Evolutionary conservation across 2,113 vertebrate species (phyloP).

Genomic region (Zeus faber): DNA sequence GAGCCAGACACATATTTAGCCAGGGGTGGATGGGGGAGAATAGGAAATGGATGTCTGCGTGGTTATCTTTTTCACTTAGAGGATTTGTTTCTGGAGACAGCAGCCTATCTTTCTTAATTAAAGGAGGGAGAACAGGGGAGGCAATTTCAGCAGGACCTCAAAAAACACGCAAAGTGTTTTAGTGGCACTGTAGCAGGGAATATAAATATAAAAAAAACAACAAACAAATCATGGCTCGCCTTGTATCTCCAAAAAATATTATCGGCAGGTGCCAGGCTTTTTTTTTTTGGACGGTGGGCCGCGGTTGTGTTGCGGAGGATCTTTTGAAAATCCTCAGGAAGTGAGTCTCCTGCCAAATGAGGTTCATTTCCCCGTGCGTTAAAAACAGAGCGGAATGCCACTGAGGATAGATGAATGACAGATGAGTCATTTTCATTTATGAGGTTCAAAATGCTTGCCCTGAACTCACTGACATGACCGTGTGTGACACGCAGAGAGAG

Average conservation of each 20-base stretch:
- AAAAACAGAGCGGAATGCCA: conserved; percentile 56
- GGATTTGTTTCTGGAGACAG: conserved; percentile 30
- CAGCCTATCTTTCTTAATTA: conserved; percentile 36
- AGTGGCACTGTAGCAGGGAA: too few relatives aligned
- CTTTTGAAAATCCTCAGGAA: conserved; percentile 11
- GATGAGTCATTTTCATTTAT: conserved; percentile 65
- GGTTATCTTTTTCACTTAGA: conserved; percentile 36
- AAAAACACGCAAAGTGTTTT: too few relatives aligned
- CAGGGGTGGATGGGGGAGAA: conserved; percentile 8
- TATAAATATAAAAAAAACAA: conserved; percentile 21
- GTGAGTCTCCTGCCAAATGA: conserved; percentile 46
- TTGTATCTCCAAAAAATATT: conserved; percentile 36
- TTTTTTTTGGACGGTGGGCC: conserved; percentile 5
- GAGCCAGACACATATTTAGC: conserved; percentile 36
- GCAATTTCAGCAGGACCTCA: background rate
- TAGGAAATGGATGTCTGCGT: conserved; percentile 38
- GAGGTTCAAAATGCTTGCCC: conserved; percentile 51
- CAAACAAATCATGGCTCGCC: conserved; percentile 14
- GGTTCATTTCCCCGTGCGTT: conserved; percentile 38
- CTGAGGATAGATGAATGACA: conserved; percentile 60
- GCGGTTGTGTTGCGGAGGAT: too few relatives aligned
- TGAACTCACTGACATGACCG: conserved; percentile 57
- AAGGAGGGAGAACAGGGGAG: background rate
- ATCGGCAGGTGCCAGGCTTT: conserved; percentile 23
- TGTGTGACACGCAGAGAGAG: conserved; percentile 16